Evolutionary conservation across 2,888 invertebrate species (phyloP).

Genomic region (Dryococelus australis): DNA sequence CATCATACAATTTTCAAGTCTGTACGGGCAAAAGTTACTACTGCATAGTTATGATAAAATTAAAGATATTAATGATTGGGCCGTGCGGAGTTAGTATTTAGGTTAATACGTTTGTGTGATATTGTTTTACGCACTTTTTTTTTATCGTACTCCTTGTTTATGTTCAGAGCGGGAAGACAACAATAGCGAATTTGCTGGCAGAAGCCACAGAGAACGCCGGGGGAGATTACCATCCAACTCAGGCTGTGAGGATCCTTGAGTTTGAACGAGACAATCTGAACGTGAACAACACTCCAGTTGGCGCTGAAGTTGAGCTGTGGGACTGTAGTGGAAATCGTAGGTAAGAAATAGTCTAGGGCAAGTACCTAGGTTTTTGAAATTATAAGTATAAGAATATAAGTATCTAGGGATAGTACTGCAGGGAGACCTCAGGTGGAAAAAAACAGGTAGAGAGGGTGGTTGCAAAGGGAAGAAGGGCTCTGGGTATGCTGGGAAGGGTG

Average conservation of each 20-base stretch:
- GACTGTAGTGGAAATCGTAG: conserved; percentile 80
- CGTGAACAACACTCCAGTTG: conserved; percentile 64
- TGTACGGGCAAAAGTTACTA: too few relatives aligned
- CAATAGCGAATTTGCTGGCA: conserved; percentile 74
- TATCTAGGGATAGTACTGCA: too few relatives aligned
- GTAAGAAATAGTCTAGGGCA: conserved; percentile 57
- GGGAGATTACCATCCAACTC: conserved; percentile 70
- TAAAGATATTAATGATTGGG: conserved; percentile 39
- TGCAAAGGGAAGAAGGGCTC: too few relatives aligned
- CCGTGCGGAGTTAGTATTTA: conserved; percentile 40
- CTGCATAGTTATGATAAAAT: conserved; percentile 31
- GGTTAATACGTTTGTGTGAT: not conserved
- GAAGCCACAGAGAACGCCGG: conserved; percentile 71
- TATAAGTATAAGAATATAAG: too few relatives aligned
- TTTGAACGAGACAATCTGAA: conserved; percentile 72
- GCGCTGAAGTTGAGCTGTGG: conserved; percentile 80
- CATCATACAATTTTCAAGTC: too few relatives aligned
- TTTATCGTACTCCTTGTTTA: conserved; percentile 38
- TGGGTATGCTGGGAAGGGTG: too few relatives aligned
- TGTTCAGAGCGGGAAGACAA: conserved; percentile 75
- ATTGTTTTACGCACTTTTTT: not conserved
- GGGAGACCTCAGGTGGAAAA: too few relatives aligned
- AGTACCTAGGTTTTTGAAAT: too few relatives aligned
- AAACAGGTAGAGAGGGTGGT: too few relatives aligned
- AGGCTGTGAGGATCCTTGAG: conserved; percentile 78